A percentile compares a stretch with the other conserved stretches of the same genome.
Evolutionary conservation across 1,140 invertebrate species (phyloP).

Genomic region (Doryteuthis pealeii): DNA sequence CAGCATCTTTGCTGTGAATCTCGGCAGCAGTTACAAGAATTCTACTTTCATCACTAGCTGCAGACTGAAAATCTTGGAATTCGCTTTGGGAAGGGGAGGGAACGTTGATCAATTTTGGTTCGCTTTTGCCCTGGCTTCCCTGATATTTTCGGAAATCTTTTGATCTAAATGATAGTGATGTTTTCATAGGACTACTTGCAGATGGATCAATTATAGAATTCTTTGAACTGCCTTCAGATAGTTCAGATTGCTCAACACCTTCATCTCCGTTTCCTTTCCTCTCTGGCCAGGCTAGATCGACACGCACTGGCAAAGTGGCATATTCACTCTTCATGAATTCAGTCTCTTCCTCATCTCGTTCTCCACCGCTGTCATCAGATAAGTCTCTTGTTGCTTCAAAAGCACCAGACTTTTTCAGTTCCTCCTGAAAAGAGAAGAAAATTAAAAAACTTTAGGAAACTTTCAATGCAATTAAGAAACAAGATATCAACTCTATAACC

Average conservation of each 20-base stretch:
- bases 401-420: conserved; percentile 5
- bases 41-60: conserved; percentile 6
- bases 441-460: not conserved
- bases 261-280: conserved; percentile 5
- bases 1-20: not conserved
- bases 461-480: not conserved
- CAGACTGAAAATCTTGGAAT: conserved; percentile 10
- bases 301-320: not conserved
- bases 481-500: not conserved
- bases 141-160: no score
- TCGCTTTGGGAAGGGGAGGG: not conserved
- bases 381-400: conserved; percentile 14
- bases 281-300: not conserved
- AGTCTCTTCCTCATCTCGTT: not conserved
- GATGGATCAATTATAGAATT: conserved; percentile 5
- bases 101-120: not conserved
- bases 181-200: not conserved
- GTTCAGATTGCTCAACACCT: not conserved
- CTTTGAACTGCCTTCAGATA: conserved; percentile 6
- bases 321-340: conserved; percentile 9
- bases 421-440: conserved; percentile 2
- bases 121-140: no score
- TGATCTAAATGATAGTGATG: no score
- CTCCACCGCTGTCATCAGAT: conserved; percentile 12
- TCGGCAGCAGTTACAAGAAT: conserved; percentile 11